Evolutionary conservation across 2,888 invertebrate genomes (phyloP).

Genomic region (Lasioglossum calceatum): DNA sequence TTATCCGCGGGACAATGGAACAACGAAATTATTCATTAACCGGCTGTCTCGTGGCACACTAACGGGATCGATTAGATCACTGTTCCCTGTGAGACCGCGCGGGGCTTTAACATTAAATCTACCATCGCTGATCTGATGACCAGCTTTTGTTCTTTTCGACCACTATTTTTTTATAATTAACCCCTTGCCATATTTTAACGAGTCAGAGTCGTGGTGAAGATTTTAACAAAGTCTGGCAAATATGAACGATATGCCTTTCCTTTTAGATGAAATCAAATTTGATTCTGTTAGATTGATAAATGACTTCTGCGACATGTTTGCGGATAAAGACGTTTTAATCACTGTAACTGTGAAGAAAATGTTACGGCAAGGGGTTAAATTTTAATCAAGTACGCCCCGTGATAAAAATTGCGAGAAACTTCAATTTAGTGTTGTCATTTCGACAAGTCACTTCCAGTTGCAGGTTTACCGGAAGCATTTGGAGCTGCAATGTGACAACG

Average conservation of each 20-base stretch:
- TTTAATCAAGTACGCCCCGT: background rate
- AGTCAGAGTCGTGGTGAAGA: too few relatives aligned
- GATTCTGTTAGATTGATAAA: too few relatives aligned
- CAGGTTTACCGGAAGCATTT: background rate
- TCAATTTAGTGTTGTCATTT: background rate
- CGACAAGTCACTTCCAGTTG: background rate
- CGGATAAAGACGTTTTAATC: too few relatives aligned
- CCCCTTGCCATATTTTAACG: too few relatives aligned
- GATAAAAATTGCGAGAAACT: too few relatives aligned
- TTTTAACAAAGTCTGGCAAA: too few relatives aligned
- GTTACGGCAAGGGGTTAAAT: background rate
- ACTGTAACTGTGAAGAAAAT: too few relatives aligned
- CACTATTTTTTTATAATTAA: background rate
- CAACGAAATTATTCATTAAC: slow-evolving; percentile 54
- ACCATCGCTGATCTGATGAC: background rate
- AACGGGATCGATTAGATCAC: slow-evolving; percentile 49
- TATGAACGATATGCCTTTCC: too few relatives aligned
- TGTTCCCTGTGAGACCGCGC: slow-evolving; percentile 24
- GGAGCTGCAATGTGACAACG: background rate
- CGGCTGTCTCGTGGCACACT: slow-evolving; percentile 34
- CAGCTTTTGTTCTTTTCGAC: background rate
- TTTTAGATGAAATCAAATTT: too few relatives aligned
- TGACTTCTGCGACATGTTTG: too few relatives aligned
- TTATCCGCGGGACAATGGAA: slow-evolving; percentile 35
- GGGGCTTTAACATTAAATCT: slow-evolving; percentile 32